phyloP scores from a whole-genome alignment of 2,113 vertebrate genomes.

The Lepus timidus region DNA sequence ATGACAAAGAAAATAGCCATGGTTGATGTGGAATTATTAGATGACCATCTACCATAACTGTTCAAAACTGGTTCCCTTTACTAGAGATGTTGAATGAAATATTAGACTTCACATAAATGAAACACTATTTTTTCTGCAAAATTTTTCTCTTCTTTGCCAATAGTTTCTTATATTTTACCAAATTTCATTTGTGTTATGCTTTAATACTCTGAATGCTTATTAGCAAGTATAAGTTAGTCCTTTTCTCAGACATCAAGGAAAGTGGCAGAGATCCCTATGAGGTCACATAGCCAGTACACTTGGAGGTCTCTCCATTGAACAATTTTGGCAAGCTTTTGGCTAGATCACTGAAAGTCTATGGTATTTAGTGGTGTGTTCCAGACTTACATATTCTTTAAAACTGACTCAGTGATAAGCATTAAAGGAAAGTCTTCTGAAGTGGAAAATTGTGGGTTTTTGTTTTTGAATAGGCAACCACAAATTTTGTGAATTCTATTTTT shows the following conservation, averaged over 20 bases:
- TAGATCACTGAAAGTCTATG: not conserved
- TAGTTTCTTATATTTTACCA: not conserved
- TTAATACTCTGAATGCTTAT: not conserved
- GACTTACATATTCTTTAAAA: not conserved
- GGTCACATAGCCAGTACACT: fast-evolving
- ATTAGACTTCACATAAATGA: not conserved
- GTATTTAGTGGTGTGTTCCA: not conserved
- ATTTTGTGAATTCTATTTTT: not conserved
- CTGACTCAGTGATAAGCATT: not conserved
- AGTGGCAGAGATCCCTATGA: not conserved
- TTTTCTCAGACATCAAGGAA: not conserved
- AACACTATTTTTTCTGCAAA: conserved; percentile 16
- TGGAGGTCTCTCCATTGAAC: not conserved
- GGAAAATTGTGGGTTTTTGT: not conserved
- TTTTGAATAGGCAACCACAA: not conserved
- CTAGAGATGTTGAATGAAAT: conserved; percentile 10
- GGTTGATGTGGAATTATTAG: conserved; percentile 51
- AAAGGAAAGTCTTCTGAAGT: not conserved
- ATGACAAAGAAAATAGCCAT: conserved; percentile 54
- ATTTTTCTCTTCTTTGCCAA: conserved; percentile 18
- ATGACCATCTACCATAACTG: conserved; percentile 17
- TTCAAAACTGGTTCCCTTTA: conserved; percentile 22
- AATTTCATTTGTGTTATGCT: not conserved
- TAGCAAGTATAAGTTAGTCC: not conserved
- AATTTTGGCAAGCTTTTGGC: not conserved